Conservation (phyloP, 92 coral and sea anemone species). For the Epizoanthus illoricatus region DNA sequence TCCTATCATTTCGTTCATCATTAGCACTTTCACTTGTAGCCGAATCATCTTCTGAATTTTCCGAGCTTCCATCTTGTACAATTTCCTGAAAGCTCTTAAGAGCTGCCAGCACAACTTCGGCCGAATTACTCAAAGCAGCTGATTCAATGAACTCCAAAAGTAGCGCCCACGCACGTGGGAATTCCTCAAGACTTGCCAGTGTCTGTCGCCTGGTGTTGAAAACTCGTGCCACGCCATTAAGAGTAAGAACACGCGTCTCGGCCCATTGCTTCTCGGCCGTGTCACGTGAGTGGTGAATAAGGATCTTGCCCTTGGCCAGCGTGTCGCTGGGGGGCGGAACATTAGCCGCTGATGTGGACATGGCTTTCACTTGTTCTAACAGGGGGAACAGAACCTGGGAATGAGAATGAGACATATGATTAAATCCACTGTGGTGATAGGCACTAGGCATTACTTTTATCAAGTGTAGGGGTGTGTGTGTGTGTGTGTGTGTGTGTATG, state of each 20-base stretch:
- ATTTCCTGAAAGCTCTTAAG: constrained; percentile 96
- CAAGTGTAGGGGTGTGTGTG: too few relatives aligned
- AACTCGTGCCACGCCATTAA: constrained; percentile 97
- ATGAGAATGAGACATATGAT: background rate
- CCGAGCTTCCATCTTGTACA: constrained; percentile 78
- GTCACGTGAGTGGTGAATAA: constrained; percentile 99
- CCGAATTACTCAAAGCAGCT: constrained; percentile 92
- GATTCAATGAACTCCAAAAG: constrained; percentile 95
- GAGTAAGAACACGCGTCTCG: constrained; percentile 94
- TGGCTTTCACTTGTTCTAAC: constrained; percentile 94
- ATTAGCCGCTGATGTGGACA: constrained; percentile 96
- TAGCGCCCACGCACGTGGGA: constrained; percentile 99
- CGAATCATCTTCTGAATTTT: constrained; percentile 50
- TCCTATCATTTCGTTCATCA: constrained; percentile 32
- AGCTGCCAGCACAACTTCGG: constrained; percentile 97
- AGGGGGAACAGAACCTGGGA: constrained; percentile 88
- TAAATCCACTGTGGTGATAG: background rate
- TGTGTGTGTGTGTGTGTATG: constrained; percentile 81
- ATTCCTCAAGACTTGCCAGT: constrained; percentile 93
- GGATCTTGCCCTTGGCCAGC: constrained; percentile 82
- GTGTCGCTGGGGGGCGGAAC: constrained; percentile 98
- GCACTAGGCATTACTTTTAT: too few relatives aligned
- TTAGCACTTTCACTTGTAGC: constrained; percentile 48
- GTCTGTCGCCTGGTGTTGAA: constrained; percentile 97
- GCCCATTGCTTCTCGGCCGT: constrained; percentile 99